Evolutionary conservation across 1,140 invertebrate genomes (phyloP).

Genomic region (Eciton burchellii): DNA sequence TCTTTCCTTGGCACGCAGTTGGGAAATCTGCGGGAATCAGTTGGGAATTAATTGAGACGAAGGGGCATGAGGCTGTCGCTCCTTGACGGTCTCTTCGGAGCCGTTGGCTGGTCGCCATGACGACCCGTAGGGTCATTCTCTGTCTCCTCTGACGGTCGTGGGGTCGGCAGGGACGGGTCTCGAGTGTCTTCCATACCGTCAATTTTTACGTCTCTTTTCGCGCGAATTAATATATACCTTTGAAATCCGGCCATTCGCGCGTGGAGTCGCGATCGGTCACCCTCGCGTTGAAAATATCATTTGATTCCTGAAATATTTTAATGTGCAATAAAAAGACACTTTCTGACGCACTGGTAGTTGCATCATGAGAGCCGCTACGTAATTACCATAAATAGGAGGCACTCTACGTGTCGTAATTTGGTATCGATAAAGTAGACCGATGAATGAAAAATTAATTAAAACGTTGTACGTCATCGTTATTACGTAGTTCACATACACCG

Average conservation of each 20-base stretch:
- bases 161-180: conserved; percentile 26
- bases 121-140: conserved; percentile 54
- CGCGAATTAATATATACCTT: conserved; percentile 13
- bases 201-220: background rate
- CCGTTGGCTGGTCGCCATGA: conserved; percentile 49
- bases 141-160: conserved; percentile 37
- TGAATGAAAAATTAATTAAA: too few species aligned
- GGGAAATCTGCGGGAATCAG: conserved; percentile 32
- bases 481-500: too few species aligned
- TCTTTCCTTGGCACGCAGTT: conserved; percentile 1
- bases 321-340: background rate
- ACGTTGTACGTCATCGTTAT: background rate
- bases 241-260: background rate
- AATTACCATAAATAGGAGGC: too few species aligned
- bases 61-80: conserved; percentile 7
- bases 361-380: too few species aligned
- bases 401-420: background rate
- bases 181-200: background rate
- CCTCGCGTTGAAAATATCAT: background rate
- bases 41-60: conserved; percentile 42
- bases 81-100: conserved; percentile 25
- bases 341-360: background rate
- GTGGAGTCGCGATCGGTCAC: background rate
- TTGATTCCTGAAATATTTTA: background rate
- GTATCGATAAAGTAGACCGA: background rate